These are phyloP conservation scores for Nasonovia ribisnigri DNA, from an alignment of 2,888 invertebrate genomes.

Conservation along the genomic window DNA sequence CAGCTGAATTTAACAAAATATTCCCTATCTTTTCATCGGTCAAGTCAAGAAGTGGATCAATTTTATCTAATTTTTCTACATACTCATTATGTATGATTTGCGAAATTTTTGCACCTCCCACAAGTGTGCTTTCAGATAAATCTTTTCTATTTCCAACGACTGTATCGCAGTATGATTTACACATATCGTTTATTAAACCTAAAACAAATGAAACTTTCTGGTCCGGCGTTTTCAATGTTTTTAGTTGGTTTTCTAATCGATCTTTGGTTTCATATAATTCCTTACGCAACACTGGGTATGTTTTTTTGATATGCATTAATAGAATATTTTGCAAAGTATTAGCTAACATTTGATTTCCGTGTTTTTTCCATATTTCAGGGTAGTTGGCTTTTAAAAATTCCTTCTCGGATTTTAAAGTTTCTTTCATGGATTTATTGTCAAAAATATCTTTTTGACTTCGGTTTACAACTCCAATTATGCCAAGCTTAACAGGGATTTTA, in stretches of 20 bases:
- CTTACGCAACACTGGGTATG: slow-evolving; percentile 16
- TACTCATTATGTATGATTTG: slow-evolving; percentile 43
- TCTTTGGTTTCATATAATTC: slow-evolving; percentile 23
- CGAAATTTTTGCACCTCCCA: slow-evolving; percentile 43
- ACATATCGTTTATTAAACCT: slow-evolving; percentile 34
- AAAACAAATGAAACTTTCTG: slow-evolving; percentile 49
- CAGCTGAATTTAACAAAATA: slow-evolving; percentile 49
- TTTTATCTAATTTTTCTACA: slow-evolving; percentile 17
- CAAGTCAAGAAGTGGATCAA: slow-evolving; percentile 37
- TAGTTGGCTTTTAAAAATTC: slow-evolving; percentile 52
- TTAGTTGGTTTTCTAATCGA: slow-evolving; percentile 31
- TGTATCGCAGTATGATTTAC: slow-evolving; percentile 52
- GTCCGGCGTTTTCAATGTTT: slow-evolving; percentile 31
- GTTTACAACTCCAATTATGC: slow-evolving; percentile 98
- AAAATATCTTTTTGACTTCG: slow-evolving; percentile 97
- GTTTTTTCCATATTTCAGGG: slow-evolving; percentile 36
- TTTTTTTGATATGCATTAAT: slow-evolving; percentile 41
- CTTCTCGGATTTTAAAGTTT: slow-evolving; percentile 1
- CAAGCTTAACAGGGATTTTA: slow-evolving; percentile 95
- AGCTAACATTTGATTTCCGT: slow-evolving; percentile 36
- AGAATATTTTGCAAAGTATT: slow-evolving; percentile 43
- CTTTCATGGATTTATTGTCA: slow-evolving; percentile 78
- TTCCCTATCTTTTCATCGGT: slow-evolving; percentile 26
- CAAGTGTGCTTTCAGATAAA: slow-evolving; percentile 22
- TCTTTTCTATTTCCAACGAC: slow-evolving; percentile 42